These are phyloP conservation scores for Ramphastos sulfuratus DNA, from an alignment of 2,113 vertebrate genomes.

Conservation along the genomic window DNA sequence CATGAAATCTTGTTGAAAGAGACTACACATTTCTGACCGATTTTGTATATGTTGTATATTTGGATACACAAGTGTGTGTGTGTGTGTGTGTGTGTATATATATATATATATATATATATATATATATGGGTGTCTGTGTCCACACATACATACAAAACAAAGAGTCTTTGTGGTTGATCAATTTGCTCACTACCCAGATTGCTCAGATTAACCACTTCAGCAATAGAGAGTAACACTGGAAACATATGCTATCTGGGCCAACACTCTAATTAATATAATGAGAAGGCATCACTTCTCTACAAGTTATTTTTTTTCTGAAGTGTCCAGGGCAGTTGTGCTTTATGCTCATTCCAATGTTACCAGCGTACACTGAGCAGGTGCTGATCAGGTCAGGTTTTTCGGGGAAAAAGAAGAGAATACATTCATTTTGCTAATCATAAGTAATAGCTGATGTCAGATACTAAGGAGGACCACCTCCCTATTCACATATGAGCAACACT, in stretches of 20 bases:
- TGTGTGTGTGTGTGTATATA: too few species aligned
- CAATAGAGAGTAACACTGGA: rapidly evolving
- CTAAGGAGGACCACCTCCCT: background rate
- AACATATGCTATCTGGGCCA: background rate
- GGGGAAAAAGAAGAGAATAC: background rate
- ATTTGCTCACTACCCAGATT: rapidly evolving
- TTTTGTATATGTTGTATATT: background rate
- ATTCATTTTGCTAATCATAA: background rate
- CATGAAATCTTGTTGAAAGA: background rate
- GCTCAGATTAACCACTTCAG: background rate
- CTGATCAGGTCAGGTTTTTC: background rate
- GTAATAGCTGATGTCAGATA: background rate
- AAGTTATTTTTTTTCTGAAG: background rate
- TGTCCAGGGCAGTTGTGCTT: background rate
- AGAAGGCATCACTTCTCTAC: background rate
- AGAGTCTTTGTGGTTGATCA: background rate
- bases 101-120: too few species aligned
- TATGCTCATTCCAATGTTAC: background rate
- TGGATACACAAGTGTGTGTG: rapidly evolving
- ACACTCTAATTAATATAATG: rapidly evolving
- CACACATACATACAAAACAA: background rate
- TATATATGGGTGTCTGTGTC: too few species aligned
- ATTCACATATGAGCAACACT: background rate
- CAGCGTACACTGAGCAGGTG: background rate
- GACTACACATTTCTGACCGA: background rate